A percentile compares a stretch with the other conserved stretches of the same genome.
Conservation (phyloP, 2,888 invertebrate species). For the Cyrtodaria siliqua region DNA sequence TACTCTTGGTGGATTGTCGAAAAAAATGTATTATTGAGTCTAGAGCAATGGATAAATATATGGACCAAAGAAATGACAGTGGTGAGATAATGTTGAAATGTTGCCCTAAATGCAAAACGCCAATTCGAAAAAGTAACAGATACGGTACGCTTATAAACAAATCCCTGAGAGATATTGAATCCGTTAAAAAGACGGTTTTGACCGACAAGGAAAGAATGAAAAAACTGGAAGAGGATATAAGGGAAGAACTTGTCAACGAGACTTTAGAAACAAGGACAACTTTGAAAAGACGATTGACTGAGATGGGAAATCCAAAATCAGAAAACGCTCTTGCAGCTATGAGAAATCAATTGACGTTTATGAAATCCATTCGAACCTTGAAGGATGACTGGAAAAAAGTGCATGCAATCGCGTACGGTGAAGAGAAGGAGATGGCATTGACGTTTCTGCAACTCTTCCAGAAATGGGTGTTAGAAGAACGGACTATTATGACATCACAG, state of each 20-base stretch:
- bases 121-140: constrained; percentile 88
- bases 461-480: constrained; percentile 45
- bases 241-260: background rate
- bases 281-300: background rate
- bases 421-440: constrained; percentile 19
- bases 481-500: constrained; percentile 62
- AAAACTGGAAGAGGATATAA: constrained; percentile 63
- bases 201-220: constrained; percentile 13
- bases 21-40: constrained; percentile 85
- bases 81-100: constrained; percentile 75
- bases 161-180: constrained; percentile 84
- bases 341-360: background rate
- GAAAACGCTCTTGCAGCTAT: background rate
- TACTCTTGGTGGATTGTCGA: constrained; percentile 81
- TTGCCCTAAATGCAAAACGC: constrained; percentile 89
- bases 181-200: constrained; percentile 75
- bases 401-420: constrained; percentile 4
- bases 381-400: background rate
- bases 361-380: background rate
- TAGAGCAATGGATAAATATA: constrained; percentile 84
- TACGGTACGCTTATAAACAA: constrained; percentile 88
- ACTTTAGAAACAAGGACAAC: background rate
- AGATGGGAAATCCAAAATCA: background rate
- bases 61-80: constrained; percentile 80
- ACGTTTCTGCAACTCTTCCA: constrained; percentile 26